Percentiles rank a stretch among this genome's conserved stretches.
phyloP scores from a whole-genome alignment of 2,113 vertebrate genomes.

The Scopus umbretta region DNA sequence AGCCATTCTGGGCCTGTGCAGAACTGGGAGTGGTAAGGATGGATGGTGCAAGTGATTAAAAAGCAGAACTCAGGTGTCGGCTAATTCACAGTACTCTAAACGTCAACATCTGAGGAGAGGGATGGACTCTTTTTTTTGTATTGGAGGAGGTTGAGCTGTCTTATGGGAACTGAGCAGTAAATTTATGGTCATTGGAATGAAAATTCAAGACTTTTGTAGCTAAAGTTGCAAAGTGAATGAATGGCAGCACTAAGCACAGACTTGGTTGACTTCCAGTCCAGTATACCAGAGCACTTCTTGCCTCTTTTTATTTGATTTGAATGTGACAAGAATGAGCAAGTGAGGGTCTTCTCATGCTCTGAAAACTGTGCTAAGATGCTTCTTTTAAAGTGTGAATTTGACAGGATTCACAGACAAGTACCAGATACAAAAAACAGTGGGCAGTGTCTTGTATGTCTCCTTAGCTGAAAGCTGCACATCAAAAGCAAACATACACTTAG shows the following conservation, averaged over 20 bases:
- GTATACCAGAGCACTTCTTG: not conserved
- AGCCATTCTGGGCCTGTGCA: not conserved
- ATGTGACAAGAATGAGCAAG: not conserved
- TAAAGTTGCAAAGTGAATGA: not conserved
- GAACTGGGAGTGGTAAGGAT: not conserved
- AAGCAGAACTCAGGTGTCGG: not conserved
- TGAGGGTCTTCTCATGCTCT: not conserved
- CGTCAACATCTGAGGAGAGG: not conserved
- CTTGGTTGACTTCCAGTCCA: not conserved
- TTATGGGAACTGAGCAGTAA: not conserved
- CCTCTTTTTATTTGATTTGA: not conserved
- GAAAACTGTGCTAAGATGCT: not conserved
- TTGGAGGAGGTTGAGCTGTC: not conserved
- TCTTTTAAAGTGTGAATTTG: not conserved
- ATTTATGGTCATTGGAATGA: not conserved
- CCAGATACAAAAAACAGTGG: not conserved
- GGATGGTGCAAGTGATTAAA: not conserved
- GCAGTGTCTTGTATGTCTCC: not conserved
- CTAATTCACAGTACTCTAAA: not conserved
- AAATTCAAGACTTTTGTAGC: not conserved
- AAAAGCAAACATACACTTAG: not conserved
- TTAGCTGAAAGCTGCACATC: not conserved
- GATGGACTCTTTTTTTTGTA: not conserved
- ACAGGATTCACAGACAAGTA: not conserved
- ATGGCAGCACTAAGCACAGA: not conserved